phyloP scores from a whole-genome alignment of 2,888 invertebrate species.

The Monopis laevigella region DNA sequence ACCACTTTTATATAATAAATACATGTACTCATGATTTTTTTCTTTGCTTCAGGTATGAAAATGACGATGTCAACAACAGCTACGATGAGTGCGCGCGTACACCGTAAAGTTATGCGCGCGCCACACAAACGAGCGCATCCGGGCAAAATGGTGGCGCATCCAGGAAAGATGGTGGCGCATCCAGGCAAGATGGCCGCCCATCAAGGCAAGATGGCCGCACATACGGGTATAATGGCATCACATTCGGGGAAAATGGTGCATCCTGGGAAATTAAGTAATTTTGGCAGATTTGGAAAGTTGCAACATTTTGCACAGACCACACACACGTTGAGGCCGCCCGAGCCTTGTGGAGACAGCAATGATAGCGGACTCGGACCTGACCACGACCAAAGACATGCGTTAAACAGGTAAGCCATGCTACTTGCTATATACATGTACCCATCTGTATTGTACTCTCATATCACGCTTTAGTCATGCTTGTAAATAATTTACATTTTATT shows the following conservation, averaged over 20 bases:
- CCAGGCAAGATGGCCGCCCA: conserved; percentile 57
- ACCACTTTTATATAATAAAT: no score
- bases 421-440: no score
- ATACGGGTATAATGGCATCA: conserved; percentile 31
- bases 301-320: conserved; percentile 47
- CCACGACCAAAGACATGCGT: conserved; percentile 70
- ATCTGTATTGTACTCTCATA: background rate
- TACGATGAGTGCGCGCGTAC: conserved; percentile 72
- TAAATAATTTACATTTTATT: no score
- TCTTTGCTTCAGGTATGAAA: conserved; percentile 72
- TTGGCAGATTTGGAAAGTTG: conserved; percentile 52
- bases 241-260: conserved; percentile 48
- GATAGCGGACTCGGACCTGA: conserved; percentile 90
- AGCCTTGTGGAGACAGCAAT: conserved; percentile 86
- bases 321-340: conserved; percentile 55
- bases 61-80: conserved; percentile 79
- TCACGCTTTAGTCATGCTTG: conserved; percentile 1
- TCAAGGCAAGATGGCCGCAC: conserved; percentile 38
- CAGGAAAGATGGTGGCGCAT: conserved; percentile 26
- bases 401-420: conserved; percentile 44
- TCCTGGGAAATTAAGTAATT: conserved; percentile 30
- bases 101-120: conserved; percentile 73
- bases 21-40: no score
- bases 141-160: conserved; percentile 44
- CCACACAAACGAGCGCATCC: conserved; percentile 69